phyloP scores from a whole-genome alignment of 2,113 vertebrate genomes.

The Phocoena phocoena region DNA sequence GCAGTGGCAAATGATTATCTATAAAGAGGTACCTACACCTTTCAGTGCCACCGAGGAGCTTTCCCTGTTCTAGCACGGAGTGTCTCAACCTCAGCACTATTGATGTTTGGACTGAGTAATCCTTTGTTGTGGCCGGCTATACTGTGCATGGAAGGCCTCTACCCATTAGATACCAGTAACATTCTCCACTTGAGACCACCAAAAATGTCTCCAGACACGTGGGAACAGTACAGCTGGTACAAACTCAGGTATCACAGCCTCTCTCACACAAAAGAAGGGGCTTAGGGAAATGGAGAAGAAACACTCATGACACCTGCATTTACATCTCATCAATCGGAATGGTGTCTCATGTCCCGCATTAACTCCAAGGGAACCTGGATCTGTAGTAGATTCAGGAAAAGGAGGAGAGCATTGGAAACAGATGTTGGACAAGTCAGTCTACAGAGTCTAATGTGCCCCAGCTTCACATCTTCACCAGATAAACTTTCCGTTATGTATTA shows the following conservation, averaged over 20 bases:
- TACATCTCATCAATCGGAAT: not conserved
- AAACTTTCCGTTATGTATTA: not conserved
- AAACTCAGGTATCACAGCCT: not conserved
- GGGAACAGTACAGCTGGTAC: rapidly evolving
- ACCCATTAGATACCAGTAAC: not conserved
- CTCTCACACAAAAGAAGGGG: not conserved
- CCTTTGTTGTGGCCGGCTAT: not conserved
- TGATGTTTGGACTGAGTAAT: not conserved
- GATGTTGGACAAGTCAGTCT: not conserved
- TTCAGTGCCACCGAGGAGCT: not conserved
- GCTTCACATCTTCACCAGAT: not conserved
- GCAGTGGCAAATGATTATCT: not conserved
- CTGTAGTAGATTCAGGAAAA: not conserved
- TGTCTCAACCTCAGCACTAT: not conserved
- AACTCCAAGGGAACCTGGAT: not conserved
- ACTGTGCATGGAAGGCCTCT: not conserved
- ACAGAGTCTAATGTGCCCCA: not conserved
- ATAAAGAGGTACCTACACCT: not conserved
- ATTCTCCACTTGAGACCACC: not conserved
- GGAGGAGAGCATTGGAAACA: not conserved
- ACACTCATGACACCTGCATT: not conserved
- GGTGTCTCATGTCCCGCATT: not conserved
- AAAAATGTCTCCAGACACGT: not conserved
- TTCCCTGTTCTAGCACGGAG: not conserved
- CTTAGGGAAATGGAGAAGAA: not conserved